Evolutionary conservation across 2,113 vertebrate genomes (phyloP).

Genomic region (Hydrolagus affinis): DNA sequence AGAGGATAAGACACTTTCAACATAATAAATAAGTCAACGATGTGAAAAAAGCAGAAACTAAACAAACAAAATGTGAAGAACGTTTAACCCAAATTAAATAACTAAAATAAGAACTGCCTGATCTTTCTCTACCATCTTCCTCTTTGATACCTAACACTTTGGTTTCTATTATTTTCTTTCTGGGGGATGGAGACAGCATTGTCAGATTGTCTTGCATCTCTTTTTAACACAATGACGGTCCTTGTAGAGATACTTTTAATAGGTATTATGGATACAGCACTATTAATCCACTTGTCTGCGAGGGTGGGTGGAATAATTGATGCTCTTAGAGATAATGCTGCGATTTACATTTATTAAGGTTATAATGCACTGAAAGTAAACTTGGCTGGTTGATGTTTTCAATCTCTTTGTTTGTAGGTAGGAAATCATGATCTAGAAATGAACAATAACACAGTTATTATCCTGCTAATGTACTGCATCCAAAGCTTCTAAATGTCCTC

Average conservation of each 20-base stretch:
- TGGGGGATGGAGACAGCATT: not conserved
- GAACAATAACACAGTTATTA: not conserved
- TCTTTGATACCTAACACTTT: not conserved
- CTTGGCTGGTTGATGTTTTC: too few relatives aligned
- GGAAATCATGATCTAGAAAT: not conserved
- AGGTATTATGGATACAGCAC: not conserved
- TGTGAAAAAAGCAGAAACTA: not conserved
- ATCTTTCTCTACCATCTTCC: not conserved
- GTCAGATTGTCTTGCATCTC: not conserved
- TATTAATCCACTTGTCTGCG: not conserved
- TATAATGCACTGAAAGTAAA: not conserved
- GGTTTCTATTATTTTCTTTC: not conserved
- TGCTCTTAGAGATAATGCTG: not conserved
- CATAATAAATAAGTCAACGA: not conserved
- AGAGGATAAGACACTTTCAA: too few relatives aligned
- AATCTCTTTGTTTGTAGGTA: not conserved
- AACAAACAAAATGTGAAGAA: not conserved
- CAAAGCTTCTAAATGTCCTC: not conserved
- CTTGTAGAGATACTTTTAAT: not conserved
- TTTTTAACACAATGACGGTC: too few relatives aligned
- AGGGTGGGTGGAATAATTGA: not conserved
- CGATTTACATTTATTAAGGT: not conserved
- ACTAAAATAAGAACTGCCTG: not conserved
- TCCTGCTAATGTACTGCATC: not conserved
- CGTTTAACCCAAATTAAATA: not conserved